These are phyloP conservation scores for Meles meles DNA, from an alignment of 2,113 vertebrate species.

Conservation along the genomic window DNA sequence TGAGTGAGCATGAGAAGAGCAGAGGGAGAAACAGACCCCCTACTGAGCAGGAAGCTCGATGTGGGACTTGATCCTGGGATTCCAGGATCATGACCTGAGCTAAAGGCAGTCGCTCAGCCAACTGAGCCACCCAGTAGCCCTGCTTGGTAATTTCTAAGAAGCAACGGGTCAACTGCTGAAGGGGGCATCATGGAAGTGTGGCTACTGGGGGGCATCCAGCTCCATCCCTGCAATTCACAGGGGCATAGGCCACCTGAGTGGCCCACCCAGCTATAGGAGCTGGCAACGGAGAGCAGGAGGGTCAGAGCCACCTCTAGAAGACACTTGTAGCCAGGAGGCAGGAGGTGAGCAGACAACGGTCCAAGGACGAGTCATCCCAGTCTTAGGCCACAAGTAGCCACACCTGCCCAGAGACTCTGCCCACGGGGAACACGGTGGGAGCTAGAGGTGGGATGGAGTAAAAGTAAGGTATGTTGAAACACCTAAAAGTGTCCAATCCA, in stretches of 20 bases:
- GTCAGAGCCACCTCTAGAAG: background rate
- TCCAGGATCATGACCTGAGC: too few species aligned
- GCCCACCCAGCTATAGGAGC: background rate
- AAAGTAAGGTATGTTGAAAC: background rate
- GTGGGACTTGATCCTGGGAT: too few species aligned
- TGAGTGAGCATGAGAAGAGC: too few species aligned
- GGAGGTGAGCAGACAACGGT: background rate
- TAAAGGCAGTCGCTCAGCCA: too few species aligned
- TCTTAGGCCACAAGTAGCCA: background rate
- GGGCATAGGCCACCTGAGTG: background rate
- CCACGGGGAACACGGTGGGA: too few species aligned
- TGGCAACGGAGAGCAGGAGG: background rate
- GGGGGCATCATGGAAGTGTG: background rate
- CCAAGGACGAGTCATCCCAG: background rate
- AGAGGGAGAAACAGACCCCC: too few species aligned
- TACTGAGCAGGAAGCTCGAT: too few species aligned
- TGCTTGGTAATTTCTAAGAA: background rate
- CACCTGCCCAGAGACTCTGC: background rate
- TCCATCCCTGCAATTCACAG: background rate
- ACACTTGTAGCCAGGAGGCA: background rate
- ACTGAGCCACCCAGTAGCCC: too few species aligned
- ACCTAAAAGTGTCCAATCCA: background rate
- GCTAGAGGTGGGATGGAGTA: background rate
- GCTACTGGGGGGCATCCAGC: fast-evolving
- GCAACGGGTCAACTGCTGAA: background rate